Percentiles rank a stretch among this genome's conserved stretches.
Conservation (phyloP, 2,113 vertebrate genomes). For the Rhynchomys soricoides region DNA sequence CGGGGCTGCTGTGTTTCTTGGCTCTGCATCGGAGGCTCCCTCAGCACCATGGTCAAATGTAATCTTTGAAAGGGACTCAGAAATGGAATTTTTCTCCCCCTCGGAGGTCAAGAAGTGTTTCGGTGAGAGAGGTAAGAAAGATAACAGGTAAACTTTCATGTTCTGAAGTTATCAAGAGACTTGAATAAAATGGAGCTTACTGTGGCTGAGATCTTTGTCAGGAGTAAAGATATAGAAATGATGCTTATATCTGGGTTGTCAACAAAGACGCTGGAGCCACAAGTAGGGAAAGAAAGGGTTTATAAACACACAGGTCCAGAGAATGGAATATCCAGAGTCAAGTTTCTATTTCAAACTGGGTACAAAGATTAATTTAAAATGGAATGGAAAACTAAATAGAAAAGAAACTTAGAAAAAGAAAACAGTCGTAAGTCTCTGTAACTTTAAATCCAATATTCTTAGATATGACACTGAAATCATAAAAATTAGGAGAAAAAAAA, state of each 20-base stretch:
- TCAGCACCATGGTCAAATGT: neutral
- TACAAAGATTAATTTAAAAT: neutral
- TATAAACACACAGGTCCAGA: neutral
- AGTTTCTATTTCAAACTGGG: neutral
- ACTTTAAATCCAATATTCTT: neutral
- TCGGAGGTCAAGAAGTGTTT: neutral
- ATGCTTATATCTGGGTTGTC: neutral
- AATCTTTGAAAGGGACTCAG: conserved; percentile 3
- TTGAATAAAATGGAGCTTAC: neutral
- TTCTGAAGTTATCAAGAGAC: conserved; percentile 15
- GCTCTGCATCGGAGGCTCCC: neutral
- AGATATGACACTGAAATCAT: neutral
- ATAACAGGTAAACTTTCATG: neutral
- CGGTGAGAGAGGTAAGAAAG: neutral
- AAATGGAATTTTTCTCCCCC: neutral
- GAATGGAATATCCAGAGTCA: neutral
- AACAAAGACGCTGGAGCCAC: neutral
- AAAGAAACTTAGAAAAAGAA: neutral
- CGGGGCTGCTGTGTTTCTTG: neutral
- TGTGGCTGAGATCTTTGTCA: neutral
- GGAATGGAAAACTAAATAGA: neutral
- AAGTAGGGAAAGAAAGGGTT: neutral
- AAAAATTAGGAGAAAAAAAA: conserved; percentile 10
- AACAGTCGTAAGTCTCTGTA: neutral
- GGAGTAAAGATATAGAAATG: neutral